phyloP scores from a whole-genome alignment of 1,140 invertebrate genomes.

The Drosophila sproati region DNA sequence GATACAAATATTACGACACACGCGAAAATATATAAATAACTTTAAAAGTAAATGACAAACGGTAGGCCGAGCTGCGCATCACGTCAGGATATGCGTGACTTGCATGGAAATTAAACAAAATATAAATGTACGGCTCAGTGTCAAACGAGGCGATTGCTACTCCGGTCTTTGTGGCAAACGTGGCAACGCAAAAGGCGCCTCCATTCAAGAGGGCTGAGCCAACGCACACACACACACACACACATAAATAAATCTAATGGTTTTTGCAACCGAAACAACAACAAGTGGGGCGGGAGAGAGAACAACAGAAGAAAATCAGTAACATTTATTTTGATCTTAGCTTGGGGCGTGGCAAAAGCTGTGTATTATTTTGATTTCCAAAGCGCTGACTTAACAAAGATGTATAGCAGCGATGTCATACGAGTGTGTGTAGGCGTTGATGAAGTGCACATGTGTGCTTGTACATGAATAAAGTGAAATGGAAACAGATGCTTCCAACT shows the following conservation, averaged over 20 bases:
- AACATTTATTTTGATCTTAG: conserved; percentile 63
- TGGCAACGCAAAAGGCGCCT: conserved; percentile 33
- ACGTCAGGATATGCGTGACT: conserved; percentile 79
- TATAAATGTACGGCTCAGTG: conserved; percentile 39
- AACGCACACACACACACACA: conserved; percentile 29
- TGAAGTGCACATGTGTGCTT: conserved; percentile 51
- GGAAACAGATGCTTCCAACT: conserved; percentile 45
- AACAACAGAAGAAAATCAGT: conserved; percentile 29
- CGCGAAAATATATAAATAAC: conserved; percentile 65
- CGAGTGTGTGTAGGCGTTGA: conserved; percentile 51
- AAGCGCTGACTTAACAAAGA: conserved; percentile 75
- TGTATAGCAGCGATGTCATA: conserved; percentile 45
- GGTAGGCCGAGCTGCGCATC: conserved; percentile 6
- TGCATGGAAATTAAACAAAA: conserved; percentile 74
- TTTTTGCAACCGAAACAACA: conserved; percentile 53
- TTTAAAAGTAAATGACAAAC: conserved; percentile 56
- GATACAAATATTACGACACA: conserved; percentile 39
- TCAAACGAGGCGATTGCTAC: conserved; percentile 64
- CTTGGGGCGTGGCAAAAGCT: conserved; percentile 49
- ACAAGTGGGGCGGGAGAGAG: not conserved
- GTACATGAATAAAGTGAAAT: conserved; percentile 30
- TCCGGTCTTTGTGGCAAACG: conserved; percentile 35
- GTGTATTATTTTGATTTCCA: conserved; percentile 74
- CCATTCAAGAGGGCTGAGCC: conserved; percentile 18
- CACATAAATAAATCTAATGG: conserved; percentile 79